Conservation (phyloP, 2,888 invertebrate genomes). For the Epinotia ramella region DNA sequence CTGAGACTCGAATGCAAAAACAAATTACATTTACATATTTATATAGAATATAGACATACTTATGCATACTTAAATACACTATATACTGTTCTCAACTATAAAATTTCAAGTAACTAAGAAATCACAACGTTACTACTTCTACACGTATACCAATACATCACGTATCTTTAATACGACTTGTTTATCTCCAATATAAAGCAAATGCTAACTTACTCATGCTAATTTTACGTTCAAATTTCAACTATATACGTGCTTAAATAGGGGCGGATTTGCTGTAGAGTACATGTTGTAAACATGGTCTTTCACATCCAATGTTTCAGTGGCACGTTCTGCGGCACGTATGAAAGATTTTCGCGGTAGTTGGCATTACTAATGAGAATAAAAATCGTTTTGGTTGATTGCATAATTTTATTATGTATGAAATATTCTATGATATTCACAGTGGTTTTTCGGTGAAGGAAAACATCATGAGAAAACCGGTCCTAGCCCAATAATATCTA, state of each 20-base stretch:
- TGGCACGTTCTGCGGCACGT: slow-evolving; percentile 16
- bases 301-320: slow-evolving; percentile 8
- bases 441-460: too few species aligned
- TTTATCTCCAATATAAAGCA: slow-evolving; percentile 4
- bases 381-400: slow-evolving; percentile 20
- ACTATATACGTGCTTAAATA: neutral
- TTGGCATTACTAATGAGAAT: slow-evolving; percentile 19
- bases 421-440: too few species aligned
- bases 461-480: too few species aligned
- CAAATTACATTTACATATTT: too few species aligned
- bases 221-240: neutral
- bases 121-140: too few species aligned
- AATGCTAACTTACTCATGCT: neutral
- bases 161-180: neutral
- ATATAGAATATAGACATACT: too few species aligned
- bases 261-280: neutral
- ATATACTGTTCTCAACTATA: too few species aligned
- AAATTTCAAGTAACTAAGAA: too few species aligned
- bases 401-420: too few species aligned
- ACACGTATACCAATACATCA: neutral
- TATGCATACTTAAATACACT: too few species aligned
- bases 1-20: too few species aligned
- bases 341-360: slow-evolving; percentile 14
- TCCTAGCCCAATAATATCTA: too few species aligned
- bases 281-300: neutral